Evolutionary conservation across 2,888 invertebrate species (phyloP).

Genomic region (Lithophane ornitopus): DNA sequence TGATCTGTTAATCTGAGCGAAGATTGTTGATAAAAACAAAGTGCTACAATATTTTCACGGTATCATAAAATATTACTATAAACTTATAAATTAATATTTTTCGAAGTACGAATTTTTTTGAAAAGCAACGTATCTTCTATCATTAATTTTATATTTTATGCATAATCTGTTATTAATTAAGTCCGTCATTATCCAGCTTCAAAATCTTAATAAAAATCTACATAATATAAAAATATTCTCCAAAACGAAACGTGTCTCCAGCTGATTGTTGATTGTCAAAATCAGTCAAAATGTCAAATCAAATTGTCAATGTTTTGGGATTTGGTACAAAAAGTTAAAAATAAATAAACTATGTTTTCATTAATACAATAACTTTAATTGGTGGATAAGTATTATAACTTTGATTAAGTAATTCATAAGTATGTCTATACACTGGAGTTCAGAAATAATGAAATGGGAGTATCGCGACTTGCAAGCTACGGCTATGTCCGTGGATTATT

Average conservation of each 20-base stretch:
- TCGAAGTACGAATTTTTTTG: too few relatives aligned
- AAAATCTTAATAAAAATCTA: neutral
- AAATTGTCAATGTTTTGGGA: constrained; percentile 17
- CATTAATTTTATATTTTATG: too few relatives aligned
- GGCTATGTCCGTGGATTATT: constrained; percentile 97
- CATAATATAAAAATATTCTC: neutral
- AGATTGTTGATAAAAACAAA: too few relatives aligned
- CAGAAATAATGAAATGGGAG: constrained; percentile 91
- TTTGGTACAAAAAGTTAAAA: constrained; percentile 16
- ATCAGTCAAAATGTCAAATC: constrained; percentile 5
- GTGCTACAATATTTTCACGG: too few relatives aligned
- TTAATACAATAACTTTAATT: constrained; percentile 5
- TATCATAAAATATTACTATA: too few relatives aligned
- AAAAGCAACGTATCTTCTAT: too few relatives aligned
- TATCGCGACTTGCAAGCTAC: constrained; percentile 97
- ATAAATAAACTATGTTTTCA: constrained; percentile 42
- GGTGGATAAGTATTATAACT: constrained; percentile 10
- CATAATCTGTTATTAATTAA: too few relatives aligned
- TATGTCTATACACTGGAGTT: constrained; percentile 89
- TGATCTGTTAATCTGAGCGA: too few relatives aligned
- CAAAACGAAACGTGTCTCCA: constrained; percentile 25
- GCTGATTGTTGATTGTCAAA: constrained; percentile 33
- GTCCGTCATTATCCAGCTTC: too few relatives aligned
- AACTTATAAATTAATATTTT: too few relatives aligned
- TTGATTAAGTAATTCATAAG: constrained; percentile 15